phyloP scores from a whole-genome alignment of 2,113 vertebrate species.

The Pollimyrus isidori region DNA sequence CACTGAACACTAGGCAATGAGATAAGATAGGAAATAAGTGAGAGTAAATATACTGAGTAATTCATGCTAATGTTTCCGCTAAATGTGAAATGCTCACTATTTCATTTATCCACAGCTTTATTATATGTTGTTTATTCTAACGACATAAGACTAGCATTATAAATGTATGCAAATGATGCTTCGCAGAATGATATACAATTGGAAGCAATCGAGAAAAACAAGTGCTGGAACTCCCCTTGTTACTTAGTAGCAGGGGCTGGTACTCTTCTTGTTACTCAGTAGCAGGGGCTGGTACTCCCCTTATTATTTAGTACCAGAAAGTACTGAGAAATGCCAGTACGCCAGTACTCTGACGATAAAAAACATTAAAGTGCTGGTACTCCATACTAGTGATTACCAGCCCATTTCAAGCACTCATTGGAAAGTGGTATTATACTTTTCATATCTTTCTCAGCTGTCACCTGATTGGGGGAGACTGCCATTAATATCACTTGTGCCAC shows the following conservation, averaged over 20 bases:
- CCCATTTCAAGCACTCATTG: neutral
- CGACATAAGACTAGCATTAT: too few relatives aligned
- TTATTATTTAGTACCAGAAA: neutral
- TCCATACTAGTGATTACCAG: neutral
- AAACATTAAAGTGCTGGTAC: neutral
- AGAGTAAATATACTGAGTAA: neutral
- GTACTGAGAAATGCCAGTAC: neutral
- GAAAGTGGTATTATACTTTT: neutral
- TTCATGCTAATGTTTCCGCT: neutral
- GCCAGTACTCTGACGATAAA: neutral
- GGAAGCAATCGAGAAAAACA: too few relatives aligned
- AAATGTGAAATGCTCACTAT: neutral
- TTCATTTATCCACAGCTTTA: neutral
- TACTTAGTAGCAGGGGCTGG: neutral
- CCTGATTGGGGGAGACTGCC: neutral
- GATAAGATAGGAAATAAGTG: neutral
- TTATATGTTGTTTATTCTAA: neutral
- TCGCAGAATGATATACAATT: too few relatives aligned
- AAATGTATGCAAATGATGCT: too few relatives aligned
- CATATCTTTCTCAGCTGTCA: neutral
- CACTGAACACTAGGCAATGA: neutral
- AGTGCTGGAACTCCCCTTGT: neutral
- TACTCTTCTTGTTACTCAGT: neutral
- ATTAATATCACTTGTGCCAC: neutral
- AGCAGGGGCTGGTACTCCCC: neutral